Evolutionary conservation across 2,888 invertebrate species (phyloP).

Genomic region (Ganaspis brasiliensis): DNA sequence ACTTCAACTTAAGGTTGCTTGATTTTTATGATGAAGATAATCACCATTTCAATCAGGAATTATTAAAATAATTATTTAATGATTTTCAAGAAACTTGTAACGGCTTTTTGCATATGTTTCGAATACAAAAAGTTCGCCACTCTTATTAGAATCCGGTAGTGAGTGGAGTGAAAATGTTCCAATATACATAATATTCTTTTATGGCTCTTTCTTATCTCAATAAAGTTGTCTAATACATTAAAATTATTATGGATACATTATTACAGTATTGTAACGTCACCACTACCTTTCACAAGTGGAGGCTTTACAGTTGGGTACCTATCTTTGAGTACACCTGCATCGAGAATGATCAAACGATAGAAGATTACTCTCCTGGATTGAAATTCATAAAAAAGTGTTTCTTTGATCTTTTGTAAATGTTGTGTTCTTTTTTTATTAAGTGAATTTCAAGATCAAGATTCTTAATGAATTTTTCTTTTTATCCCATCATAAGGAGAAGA

Average conservation of each 20-base stretch:
- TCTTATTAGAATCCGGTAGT: neutral
- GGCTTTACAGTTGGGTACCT: neutral
- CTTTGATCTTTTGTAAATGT: neutral
- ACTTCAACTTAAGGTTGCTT: neutral
- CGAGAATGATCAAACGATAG: conserved; percentile 50
- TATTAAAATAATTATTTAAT: no score
- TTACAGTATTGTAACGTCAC: neutral
- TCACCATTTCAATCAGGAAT: no score
- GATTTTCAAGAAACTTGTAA: no score
- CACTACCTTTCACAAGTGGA: conserved; percentile 11
- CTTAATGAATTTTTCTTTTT: neutral
- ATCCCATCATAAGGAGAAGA: no score
- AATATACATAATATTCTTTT: conserved; percentile 5
- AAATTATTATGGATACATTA: conserved; percentile 24
- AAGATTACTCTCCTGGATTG: conserved; percentile 59
- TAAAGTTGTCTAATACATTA: conserved; percentile 1
- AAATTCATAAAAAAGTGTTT: conserved; percentile 50
- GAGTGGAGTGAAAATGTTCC: neutral
- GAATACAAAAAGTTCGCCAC: no score
- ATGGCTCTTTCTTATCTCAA: conserved; percentile 1
- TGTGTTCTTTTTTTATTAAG: neutral
- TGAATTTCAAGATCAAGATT: neutral
- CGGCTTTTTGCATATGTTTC: neutral
- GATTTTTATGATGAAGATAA: neutral
- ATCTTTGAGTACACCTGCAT: conserved; percentile 28